These are phyloP conservation scores for Gobionotothen gibberifrons DNA, from an alignment of 2,797 vertebrate genomes.

Conservation along the genomic window DNA sequence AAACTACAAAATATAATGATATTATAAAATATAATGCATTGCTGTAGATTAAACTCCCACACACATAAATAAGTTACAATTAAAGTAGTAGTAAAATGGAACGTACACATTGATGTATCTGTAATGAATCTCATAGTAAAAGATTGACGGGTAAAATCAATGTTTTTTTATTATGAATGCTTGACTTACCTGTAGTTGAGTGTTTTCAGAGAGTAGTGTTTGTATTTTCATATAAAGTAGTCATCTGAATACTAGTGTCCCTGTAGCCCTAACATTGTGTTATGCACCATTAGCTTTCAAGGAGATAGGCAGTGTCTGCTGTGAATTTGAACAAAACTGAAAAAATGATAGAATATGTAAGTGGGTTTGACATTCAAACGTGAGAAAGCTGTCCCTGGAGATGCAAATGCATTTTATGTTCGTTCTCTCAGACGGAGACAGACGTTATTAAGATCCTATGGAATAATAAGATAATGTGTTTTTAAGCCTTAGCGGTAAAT, in stretches of 20 bases:
- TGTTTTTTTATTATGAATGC: too few species aligned
- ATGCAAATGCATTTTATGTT: constrained; percentile 5
- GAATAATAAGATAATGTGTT: not conserved
- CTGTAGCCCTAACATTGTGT: constrained; percentile 1
- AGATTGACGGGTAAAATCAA: too few species aligned
- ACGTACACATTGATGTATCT: too few species aligned
- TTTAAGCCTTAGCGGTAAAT: constrained; percentile 5
- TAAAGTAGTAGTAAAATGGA: too few species aligned
- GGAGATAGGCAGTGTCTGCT: not conserved
- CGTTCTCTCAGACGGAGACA: not conserved
- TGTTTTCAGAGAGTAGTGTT: too few species aligned
- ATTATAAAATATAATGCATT: too few species aligned
- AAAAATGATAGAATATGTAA: not conserved
- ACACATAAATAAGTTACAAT: too few species aligned
- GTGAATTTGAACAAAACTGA: constrained; percentile 5
- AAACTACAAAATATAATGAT: too few species aligned
- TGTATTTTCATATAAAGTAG: too few species aligned
- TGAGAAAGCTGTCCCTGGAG: not conserved
- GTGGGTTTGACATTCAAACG: constrained; percentile 20
- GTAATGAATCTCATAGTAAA: too few species aligned
- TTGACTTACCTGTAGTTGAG: too few species aligned
- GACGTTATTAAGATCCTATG: not conserved
- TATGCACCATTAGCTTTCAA: constrained; percentile 35
- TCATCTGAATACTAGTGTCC: not conserved
- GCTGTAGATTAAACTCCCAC: too few species aligned